Conservation (phyloP, 1,140 invertebrate genomes). For the Drosophila miranda region DNA sequence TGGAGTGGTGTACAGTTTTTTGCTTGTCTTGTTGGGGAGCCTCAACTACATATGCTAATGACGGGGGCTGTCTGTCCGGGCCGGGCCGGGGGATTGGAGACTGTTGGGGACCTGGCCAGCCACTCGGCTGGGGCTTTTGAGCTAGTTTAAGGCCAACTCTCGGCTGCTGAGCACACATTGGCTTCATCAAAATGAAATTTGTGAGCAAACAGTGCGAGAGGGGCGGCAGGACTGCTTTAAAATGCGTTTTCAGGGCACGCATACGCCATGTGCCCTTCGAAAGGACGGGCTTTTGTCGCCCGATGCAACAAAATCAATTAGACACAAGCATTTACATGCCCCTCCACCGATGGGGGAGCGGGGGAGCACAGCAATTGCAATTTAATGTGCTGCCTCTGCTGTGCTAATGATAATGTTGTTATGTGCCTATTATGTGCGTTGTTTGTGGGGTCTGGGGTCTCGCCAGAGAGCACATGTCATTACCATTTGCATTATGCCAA, state of each 20-base stretch:
- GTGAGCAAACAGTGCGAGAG: constrained; percentile 52
- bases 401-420: constrained; percentile 76
- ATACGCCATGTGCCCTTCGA: constrained; percentile 28
- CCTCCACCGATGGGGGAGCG: constrained; percentile 4
- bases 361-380: constrained; percentile 53
- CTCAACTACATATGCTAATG: constrained; percentile 78
- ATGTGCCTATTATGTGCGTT: constrained; percentile 69
- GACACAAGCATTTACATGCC: constrained; percentile 58
- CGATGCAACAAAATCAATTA: constrained; percentile 71
- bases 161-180: constrained; percentile 46
- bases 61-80: constrained; percentile 29
- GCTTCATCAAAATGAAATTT: constrained; percentile 79
- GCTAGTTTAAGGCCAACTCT: constrained; percentile 72
- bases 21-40: constrained; percentile 70
- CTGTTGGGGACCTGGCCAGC: constrained; percentile 10
- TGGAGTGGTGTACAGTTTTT: constrained; percentile 24
- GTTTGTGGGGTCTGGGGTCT: constrained; percentile 27
- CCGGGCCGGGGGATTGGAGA: no score
- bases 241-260: constrained; percentile 55
- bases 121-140: constrained; percentile 66
- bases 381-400: constrained; percentile 61
- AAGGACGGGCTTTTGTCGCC: constrained; percentile 35
- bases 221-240: constrained; percentile 50
- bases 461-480: constrained; percentile 46
- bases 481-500: constrained; percentile 63